Base-by-base conservation (phyloP, 2,797 vertebrate species). In the Micropoecilia bifurca region DNA sequence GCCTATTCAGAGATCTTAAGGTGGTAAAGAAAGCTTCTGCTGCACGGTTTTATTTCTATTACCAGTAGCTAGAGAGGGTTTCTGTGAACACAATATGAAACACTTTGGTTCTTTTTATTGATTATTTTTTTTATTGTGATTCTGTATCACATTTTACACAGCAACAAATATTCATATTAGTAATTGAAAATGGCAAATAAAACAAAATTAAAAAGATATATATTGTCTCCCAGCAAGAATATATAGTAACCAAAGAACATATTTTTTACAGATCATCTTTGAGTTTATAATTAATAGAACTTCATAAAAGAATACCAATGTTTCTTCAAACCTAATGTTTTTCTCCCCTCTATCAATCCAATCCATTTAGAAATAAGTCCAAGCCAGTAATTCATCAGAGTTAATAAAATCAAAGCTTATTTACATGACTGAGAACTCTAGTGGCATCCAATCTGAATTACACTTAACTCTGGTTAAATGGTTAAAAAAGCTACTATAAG, bases 1-100 rank as follows among this genome's bases (percentile, higher is more conserved):
- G 76, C 22, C 48, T 50, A 20, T 63, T 72, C 74, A 50, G 57
- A 85, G 25, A 25, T 66, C 74, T 78, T 43, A 47, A 74, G n/a
- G 61, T 68, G 73, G 43, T 71, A 73, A 73, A 72, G 39, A 18
- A 53, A n/a, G 47, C 74, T 72, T 48, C 73, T 71, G 48, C n/a
- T 80, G 30, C 33, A 28, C 48, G 59, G 10, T 48, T 36, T 16
- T 10, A 69, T 12, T 41, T 69, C 5, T 13, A 68, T 22, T 25
- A 41, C 20, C 66, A 68, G 39, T 25, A 25, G 1, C 25, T 69
- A 6, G 4, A 25, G 6, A 68, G 4, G 12, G 39, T 39, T 22
- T 39, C 10, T 25, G n/a, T 43, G 39, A 43, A 69, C 22, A 69
- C 10, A 41, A 69, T 43, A 43, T 69, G 10, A 43, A 69, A 13